Base-by-base conservation (phyloP, 2,797 vertebrate genomes). In the Megaceryle alcyon region DNA sequence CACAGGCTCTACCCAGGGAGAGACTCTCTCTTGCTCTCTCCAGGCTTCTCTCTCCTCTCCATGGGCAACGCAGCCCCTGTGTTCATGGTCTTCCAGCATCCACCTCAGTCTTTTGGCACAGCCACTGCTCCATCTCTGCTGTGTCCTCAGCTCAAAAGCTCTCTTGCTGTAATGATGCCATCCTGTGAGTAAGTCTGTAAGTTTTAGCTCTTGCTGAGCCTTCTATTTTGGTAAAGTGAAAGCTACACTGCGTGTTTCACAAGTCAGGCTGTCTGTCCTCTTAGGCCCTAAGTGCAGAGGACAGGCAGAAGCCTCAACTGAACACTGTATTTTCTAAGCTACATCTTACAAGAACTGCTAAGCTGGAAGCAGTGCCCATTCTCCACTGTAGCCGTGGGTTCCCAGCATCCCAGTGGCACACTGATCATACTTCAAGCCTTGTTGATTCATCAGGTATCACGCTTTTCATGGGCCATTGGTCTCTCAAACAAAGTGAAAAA, bases 1-100 rank as follows among this genome's bases (percentile, higher is more conserved):
- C 60, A 41, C 21, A 15, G 1, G 0, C 72, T 48, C 22, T 39
- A 28, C 71, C 56, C 2, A 0, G 31, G n/a, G 15, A 33, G 13
- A 59, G 12, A 17, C 25, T 6, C 54, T 43, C 33, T 68, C 44
- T 60, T 66, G 29, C 44, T 54, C 33, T 59, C 44, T 31, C 39
- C 49, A 39, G 33, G 43, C 49, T 64, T 61, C 78, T 70, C 53
- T 19, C 20, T 49, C 35, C 35, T 44, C 44, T 44, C 61, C 22
- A 14, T 14, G 31, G 65, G 35, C 76, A 69, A 2, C n/a, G 3
- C 20, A 73, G 19, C 53, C 41, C 54, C 22, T 26, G 9, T 23
- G 60, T 43, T 46, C 11, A 8, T 29, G n/a, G 8, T 61, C 46
- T 46, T 56, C 18, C 46, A 51, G 66, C 29, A 60, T 16, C 61